These are phyloP conservation scores for Chalcis sispes DNA, from an alignment of 2,888 invertebrate genomes.

Conservation along the genomic window DNA sequence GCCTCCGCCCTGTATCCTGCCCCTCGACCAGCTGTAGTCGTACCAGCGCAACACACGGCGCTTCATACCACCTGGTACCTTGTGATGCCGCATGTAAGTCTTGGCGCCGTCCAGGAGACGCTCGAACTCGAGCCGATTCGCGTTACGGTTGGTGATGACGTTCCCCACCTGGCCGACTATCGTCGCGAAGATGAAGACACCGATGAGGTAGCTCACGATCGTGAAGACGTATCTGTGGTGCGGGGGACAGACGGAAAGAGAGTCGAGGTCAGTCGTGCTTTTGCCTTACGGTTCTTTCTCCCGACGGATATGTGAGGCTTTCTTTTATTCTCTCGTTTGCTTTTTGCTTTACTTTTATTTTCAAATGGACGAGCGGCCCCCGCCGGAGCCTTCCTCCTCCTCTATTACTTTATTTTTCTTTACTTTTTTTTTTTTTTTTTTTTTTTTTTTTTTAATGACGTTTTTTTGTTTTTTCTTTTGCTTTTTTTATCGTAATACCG, in stretches of 20 bases:
- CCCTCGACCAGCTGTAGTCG: slow-evolving; percentile 98
- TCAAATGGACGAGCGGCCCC: slow-evolving; percentile 73
- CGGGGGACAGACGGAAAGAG: slow-evolving; percentile 60
- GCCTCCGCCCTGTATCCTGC: slow-evolving; percentile 95
- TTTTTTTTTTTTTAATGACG: slow-evolving; percentile 29
- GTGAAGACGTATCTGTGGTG: slow-evolving; percentile 92
- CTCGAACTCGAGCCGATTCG: slow-evolving; percentile 96
- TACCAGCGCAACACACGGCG: slow-evolving; percentile 97
- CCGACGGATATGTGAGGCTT: background rate
- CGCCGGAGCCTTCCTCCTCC: slow-evolving; percentile 74
- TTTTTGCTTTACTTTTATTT: slow-evolving; percentile 20
- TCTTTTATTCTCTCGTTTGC: slow-evolving; percentile 6
- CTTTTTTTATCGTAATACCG: slow-evolving; percentile 6
- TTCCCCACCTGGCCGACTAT: slow-evolving; percentile 99
- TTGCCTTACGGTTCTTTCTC: slow-evolving; percentile 43
- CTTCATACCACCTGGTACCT: slow-evolving; percentile 97
- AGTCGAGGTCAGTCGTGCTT: slow-evolving; percentile 67
- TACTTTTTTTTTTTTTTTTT: slow-evolving; percentile 14
- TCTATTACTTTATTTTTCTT: too few species aligned
- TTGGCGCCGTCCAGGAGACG: slow-evolving; percentile 96
- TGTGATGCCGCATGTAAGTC: slow-evolving; percentile 97
- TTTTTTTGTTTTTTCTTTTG: slow-evolving; percentile 20
- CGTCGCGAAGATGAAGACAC: slow-evolving; percentile 98
- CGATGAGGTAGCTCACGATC: slow-evolving; percentile 97
- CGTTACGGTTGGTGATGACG: slow-evolving; percentile 97